phyloP scores from a whole-genome alignment of 2,113 vertebrate species.

The Chamaetylas fuelleborni region DNA sequence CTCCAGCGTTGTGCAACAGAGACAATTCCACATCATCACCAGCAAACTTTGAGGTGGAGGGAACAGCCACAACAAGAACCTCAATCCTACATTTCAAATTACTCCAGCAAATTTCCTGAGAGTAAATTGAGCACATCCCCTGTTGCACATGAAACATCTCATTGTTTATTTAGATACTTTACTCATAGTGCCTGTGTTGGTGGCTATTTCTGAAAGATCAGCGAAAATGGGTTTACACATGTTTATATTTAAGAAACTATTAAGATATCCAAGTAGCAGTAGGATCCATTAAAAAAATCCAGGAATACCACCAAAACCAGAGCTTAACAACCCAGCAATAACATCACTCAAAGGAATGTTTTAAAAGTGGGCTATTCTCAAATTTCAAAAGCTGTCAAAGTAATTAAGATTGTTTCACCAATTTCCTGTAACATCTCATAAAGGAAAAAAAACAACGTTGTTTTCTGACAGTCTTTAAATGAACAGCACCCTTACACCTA shows the following conservation, averaged over 20 bases:
- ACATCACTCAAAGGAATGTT: neutral
- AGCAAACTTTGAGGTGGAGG: neutral
- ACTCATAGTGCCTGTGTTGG: neutral
- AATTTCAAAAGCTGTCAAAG: neutral
- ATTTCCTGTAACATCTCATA: neutral
- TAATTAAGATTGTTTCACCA: neutral
- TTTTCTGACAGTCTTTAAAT: neutral
- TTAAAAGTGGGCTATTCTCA: neutral
- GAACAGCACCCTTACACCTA: neutral
- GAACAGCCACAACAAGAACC: neutral
- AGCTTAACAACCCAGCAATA: neutral
- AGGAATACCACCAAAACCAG: neutral
- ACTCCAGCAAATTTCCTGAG: too few species aligned
- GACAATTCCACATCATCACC: neutral
- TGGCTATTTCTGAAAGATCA: neutral
- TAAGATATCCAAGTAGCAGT: neutral
- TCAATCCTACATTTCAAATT: fast-evolving
- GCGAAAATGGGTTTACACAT: neutral
- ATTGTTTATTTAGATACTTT: neutral
- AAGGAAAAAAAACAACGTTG: neutral
- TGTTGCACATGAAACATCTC: neutral
- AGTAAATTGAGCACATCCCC: neutral
- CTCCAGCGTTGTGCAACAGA: fast-evolving
- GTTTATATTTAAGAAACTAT: neutral
- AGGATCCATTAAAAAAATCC: neutral